phyloP scores from a whole-genome alignment of 2,113 vertebrate genomes.

The Cervus canadensis region DNA sequence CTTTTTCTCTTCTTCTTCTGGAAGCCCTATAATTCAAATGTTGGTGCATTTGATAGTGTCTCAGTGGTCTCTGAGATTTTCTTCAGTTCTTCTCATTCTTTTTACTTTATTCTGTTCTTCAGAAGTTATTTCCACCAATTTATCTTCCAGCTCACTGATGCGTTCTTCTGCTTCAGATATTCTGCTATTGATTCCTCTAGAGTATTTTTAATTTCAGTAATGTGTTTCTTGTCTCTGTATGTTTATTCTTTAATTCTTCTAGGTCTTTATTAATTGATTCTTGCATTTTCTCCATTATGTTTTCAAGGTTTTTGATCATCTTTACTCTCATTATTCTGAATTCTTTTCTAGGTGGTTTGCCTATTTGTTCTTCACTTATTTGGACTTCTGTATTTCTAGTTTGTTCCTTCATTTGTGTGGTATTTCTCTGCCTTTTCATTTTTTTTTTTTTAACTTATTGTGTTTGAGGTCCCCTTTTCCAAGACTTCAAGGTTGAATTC shows the following conservation, averaged over 20 bases:
- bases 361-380: neutral
- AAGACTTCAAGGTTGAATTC: neutral
- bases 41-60: neutral
- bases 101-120: neutral
- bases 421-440: neutral
- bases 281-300: neutral
- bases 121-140: neutral
- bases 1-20: neutral
- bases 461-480: neutral
- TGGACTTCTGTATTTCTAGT: neutral
- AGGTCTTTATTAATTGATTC: neutral
- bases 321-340: neutral
- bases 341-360: neutral
- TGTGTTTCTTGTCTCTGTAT: neutral
- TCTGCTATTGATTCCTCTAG: neutral
- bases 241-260: neutral
- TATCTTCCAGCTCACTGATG: neutral
- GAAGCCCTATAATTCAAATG: neutral
- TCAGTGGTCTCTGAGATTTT: neutral
- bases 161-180: neutral
- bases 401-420: neutral
- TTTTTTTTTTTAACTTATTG: neutral
- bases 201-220: neutral
- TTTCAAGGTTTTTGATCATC: neutral
- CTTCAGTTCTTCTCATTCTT: neutral